These are phyloP conservation scores for Oxygymnocypris stewartii DNA, from an alignment of 2,113 vertebrate genomes.

Conservation along the genomic window DNA sequence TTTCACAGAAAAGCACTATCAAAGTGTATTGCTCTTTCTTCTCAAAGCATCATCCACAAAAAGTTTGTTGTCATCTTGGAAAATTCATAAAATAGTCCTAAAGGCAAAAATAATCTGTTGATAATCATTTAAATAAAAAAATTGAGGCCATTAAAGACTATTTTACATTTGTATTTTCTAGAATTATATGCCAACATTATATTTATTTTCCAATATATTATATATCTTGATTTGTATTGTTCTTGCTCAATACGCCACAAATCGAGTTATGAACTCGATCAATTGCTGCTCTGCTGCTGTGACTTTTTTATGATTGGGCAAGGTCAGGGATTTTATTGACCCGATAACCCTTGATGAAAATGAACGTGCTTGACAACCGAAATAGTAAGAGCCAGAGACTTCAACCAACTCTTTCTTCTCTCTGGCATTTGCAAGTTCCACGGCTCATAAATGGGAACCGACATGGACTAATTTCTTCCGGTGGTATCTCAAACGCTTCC, in stretches of 20 bases:
- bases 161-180: slow-evolving; percentile 73
- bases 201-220: slow-evolving; percentile 63
- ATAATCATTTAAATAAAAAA: slow-evolving; percentile 57
- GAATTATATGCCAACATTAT: slow-evolving; percentile 65
- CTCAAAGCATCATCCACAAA: slow-evolving; percentile 17
- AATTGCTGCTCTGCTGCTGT: slow-evolving; percentile 63
- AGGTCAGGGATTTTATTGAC: slow-evolving; percentile 75
- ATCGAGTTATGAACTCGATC: slow-evolving; percentile 76
- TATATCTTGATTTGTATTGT: slow-evolving; percentile 70
- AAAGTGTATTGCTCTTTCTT: slow-evolving; percentile 18
- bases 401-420: slow-evolving; percentile 40
- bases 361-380: slow-evolving; percentile 56
- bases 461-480: slow-evolving; percentile 69
- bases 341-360: slow-evolving; percentile 72
- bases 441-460: slow-evolving; percentile 66
- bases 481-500: slow-evolving; percentile 59
- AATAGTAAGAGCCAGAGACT: slow-evolving; percentile 45
- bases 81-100: slow-evolving; percentile 62
- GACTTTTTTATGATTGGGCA: slow-evolving; percentile 73
- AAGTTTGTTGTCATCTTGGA: slow-evolving; percentile 22
- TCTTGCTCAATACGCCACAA: slow-evolving; percentile 60
- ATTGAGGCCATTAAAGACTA: slow-evolving; percentile 67
- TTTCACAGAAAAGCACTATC: slow-evolving; percentile 54
- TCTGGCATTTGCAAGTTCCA: slow-evolving; percentile 60
- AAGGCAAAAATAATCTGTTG: slow-evolving; percentile 58